phyloP scores from a whole-genome alignment of 2,113 vertebrate genomes.

The Percopsis transmontana region DNA sequence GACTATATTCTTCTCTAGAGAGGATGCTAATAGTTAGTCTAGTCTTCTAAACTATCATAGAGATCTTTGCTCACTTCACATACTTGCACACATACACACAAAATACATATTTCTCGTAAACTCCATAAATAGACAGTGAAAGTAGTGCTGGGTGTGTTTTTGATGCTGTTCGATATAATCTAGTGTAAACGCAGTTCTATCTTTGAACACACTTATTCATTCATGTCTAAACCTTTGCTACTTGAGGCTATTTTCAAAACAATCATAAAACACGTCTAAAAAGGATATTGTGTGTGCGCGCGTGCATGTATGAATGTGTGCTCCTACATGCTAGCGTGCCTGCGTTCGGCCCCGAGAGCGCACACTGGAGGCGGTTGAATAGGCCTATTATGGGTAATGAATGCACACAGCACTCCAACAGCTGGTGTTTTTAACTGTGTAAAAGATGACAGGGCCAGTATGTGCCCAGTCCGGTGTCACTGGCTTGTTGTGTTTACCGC shows the following conservation, averaged over 20 bases:
- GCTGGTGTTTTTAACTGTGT: constrained; percentile 62
- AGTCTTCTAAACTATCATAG: no score
- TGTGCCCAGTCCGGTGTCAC: constrained; percentile 25
- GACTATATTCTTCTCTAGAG: no score
- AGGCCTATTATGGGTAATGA: constrained; percentile 51
- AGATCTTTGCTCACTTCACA: no score
- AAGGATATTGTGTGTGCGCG: constrained; percentile 47
- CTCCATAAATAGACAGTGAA: no score
- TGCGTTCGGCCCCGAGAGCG: neutral
- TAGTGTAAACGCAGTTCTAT: no score
- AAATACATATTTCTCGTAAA: no score
- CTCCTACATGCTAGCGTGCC: neutral
- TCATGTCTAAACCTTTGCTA: neutral
- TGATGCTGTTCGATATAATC: no score
- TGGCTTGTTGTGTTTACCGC: constrained; percentile 42
- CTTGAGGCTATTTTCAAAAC: neutral
- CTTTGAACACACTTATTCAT: neutral
- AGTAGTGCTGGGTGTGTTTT: no score
- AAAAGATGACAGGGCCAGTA: constrained; percentile 36
- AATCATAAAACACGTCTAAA: neutral
- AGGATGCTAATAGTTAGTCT: no score
- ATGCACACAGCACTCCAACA: constrained; percentile 49
- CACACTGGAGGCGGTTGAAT: constrained; percentile 26
- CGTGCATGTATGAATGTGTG: constrained; percentile 15
- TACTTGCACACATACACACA: neutral